Conservation (phyloP, 2,888 invertebrate species). For the Ennomos quercinarius region DNA sequence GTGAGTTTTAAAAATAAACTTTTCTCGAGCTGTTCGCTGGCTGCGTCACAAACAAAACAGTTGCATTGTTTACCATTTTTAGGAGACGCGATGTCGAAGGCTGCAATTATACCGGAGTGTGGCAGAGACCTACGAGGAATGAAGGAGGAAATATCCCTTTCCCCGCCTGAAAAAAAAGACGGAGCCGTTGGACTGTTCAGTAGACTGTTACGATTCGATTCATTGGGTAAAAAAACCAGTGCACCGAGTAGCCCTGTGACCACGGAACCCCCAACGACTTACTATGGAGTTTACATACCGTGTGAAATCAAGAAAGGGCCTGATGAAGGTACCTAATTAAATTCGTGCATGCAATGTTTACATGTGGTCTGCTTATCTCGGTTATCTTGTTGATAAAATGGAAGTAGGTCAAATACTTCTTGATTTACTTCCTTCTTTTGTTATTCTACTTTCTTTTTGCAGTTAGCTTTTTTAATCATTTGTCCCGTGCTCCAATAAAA, state of each 20-base stretch:
- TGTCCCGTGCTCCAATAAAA: too few relatives aligned
- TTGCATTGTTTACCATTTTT: constrained; percentile 74
- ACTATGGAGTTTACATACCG: constrained; percentile 83
- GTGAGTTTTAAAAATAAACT: constrained; percentile 71
- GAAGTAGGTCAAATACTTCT: constrained; percentile 44
- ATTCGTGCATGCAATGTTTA: constrained; percentile 26
- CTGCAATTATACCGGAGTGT: constrained; percentile 72
- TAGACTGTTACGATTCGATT: constrained; percentile 71
- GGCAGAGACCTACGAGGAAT: constrained; percentile 70
- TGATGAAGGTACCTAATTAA: constrained; percentile 70
- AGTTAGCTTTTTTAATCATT: not conserved
- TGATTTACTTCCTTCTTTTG: constrained; percentile 30
- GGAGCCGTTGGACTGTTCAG: constrained; percentile 73
- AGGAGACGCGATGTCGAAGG: constrained; percentile 75
- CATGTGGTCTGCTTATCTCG: constrained; percentile 18
- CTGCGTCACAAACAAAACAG: constrained; percentile 81
- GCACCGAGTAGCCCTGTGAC: constrained; percentile 60
- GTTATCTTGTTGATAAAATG: constrained; percentile 33
- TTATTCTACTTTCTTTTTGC: constrained; percentile 6
- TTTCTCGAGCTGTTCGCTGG: constrained; percentile 55
- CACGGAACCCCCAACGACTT: constrained; percentile 65
- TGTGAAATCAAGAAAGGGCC: constrained; percentile 81
- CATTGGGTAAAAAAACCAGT: constrained; percentile 61
- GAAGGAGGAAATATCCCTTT: constrained; percentile 70
- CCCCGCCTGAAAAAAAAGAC: constrained; percentile 73